Base-by-base conservation (phyloP, 1,140 invertebrate species). In the Coenobita brevimanus region DNA sequence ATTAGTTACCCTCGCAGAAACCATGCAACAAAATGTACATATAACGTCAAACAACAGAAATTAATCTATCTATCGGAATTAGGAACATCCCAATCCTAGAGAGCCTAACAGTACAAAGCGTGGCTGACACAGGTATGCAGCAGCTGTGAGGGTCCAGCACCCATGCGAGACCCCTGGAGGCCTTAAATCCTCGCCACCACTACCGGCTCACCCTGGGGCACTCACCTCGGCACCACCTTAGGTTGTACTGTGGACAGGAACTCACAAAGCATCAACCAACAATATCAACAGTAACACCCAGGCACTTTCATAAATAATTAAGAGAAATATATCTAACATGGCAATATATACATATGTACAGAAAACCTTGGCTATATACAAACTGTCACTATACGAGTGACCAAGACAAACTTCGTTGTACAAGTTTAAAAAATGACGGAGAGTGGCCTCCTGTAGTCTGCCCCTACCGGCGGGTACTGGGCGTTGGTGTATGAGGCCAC, bases 401-500 rank as follows among this genome's bases (percentile, higher is more conserved):
- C n/a, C n/a, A 36, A 0, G 30, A 33, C 10, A 10, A 0, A n/a
- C 3, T 27, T 27, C 43, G 13, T 50, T 3, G 43, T 21, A 33
- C 33, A 4, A 43, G 33, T 41, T 64, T 96, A 97, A 94, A 97
- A 97, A 94, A 97, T 96, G 87, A 97, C 96, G 54, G 96, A 96
- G 15, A 97, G 92, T 1, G 96, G 96, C 91, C 96, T 94, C 82
- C 96, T 93, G 92, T 96, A 97, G 91, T 97, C 96, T 27, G 94
- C 93, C 89, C 94, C 93, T 41, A 93, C 93, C 94, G 36, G 92
- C 93, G 93, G 0, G 94, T 92, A 91, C 95, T 95, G 13, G 94
- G 94, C 17, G 94, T 92, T 91, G 95, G 83, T 91, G 84, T 91
- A 91, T 27, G 90, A 90, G 60, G 89, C 89, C 81, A 91, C 95